phyloP scores from a whole-genome alignment of 2,888 invertebrate species.

The Stomorhina lunata region DNA sequence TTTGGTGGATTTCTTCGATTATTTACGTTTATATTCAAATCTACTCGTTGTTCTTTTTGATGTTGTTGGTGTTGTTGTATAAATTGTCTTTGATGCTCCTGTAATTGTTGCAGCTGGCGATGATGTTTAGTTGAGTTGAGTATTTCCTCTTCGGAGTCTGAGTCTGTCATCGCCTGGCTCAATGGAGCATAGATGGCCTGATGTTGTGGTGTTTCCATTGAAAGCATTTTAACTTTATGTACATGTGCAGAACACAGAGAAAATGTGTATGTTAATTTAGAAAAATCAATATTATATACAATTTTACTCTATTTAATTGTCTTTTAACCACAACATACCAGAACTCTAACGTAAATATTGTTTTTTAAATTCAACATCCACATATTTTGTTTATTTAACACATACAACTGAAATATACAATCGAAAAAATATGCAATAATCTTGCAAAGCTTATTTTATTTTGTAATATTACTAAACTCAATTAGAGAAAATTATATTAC shows the following conservation, averaged over 20 bases:
- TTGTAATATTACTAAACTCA: not conserved
- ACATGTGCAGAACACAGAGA: conserved; percentile 10
- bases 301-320: not conserved
- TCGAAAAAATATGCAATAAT: not conserved
- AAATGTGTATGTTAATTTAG: conserved; percentile 17
- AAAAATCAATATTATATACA: conserved; percentile 73
- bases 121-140: conserved; percentile 74
- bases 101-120: conserved; percentile 67
- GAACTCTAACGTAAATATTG: conserved; percentile 71
- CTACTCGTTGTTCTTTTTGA: conserved; percentile 64
- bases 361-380: conserved; percentile 71
- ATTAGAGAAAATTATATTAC: not conserved
- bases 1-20: conserved; percentile 57
- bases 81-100: conserved; percentile 68
- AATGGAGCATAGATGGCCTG: conserved; percentile 87
- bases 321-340: conserved; percentile 66
- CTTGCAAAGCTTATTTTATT: not conserved
- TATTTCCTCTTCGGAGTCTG: conserved; percentile 81
- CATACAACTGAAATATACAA: conserved; percentile 44
- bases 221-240: conserved; percentile 77
- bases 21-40: conserved; percentile 53
- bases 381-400: conserved; percentile 68
- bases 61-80: conserved; percentile 69
- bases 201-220: conserved; percentile 77
- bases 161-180: conserved; percentile 88